Base-by-base conservation (phyloP, 1,140 invertebrate genomes). In the Drosophila lowei region DNA sequence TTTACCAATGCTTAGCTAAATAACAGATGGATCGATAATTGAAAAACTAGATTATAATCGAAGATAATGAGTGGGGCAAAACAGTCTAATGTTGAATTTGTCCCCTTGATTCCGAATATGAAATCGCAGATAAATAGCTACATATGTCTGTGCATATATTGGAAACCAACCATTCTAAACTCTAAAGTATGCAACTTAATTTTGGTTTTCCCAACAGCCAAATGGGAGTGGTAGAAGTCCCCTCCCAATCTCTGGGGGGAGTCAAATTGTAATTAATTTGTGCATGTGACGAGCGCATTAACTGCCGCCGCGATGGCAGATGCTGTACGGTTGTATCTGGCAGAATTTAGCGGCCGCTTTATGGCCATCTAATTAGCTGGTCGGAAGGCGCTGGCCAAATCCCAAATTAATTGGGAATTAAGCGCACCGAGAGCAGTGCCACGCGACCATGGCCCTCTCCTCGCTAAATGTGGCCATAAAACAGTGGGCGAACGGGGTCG, bases 381-480 rank as follows among this genome's bases (percentile, higher is more conserved):
- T 49, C 60, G 71, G 48, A 48, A 54, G 52, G 70, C 59, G 9
- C 18, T 49, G 65, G 65, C 50, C 54, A 86, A 85, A 85, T 86
- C 81, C 83, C 62, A 81, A 85, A 85, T 85, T 86, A 85, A 85
- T 85, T 85, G 77, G 81, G 81, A 88, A 85, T 85, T 85, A 85
- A 68, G 57, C 34, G 64, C 49, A 34, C n/a, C 8, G 64, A 77
- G 67, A 66, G 41, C 48, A 41, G 41, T 5, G 34, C 47, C n/a
- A 67, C 43, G 18, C 18, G 18, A 38, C 30, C 49, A 2, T n/a
- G n/a, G n/a, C 30, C 16, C 13, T 62, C 57, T 21, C 49, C 34
- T 34, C 18, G 41, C 49, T 42, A 54, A 62, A 62, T 72, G 59
- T 41, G 67, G 59, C 76, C 63, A 84, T 83, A 75, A 83, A 83